Base-by-base conservation (phyloP, 92 coral and sea anemone species). In the Diadumene lineata region DNA sequence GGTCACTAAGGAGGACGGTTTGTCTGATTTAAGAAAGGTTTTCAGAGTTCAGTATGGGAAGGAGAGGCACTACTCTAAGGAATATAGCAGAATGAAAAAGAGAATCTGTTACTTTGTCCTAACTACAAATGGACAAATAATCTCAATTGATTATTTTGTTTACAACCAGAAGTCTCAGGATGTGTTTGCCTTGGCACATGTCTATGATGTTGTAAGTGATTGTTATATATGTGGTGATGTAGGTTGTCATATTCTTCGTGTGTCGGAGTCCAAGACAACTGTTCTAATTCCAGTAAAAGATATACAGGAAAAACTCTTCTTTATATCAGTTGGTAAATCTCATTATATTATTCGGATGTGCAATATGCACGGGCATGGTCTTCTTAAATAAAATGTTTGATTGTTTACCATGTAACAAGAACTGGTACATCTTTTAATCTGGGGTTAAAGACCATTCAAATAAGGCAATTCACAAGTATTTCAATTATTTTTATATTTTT, bases 81-180 rank as follows among this genome's bases (percentile, higher is more conserved):
- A 82, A 30, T 82, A 82, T 33, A 48, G 19, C 23, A 25, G 81
- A 60, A 69, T 82, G 81, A 82, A 75, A 38, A 82, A 75, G 63
- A 75, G 78, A 31, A 62, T 69, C 46, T 75, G 86, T 58, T 44
- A 75, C 70, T 75, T 69, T 31, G 77, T 57, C 0, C 65, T 82
- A 0, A 74, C 75, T 31, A 66, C 38, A 48, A 66, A 74, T 58
- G 76, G 81, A 0, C 56, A 38, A 1, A 81, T 81, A 25, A 43
- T 70, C 11, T 21, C 75, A 73, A 66, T 73, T 57, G 56, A 21
- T 15, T 81, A 81, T 68, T 81, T 81, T 43, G 58, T 81, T 73
- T 81, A 31, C 1, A 70, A n/a, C 51, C 64, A 72, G 66, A 43
- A 65, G 31, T 31, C 2, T 43, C 74, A 24, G 25, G 56, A 43